Evolutionary conservation across 1,140 invertebrate species (phyloP).

Genomic region (Cylas formicarius): DNA sequence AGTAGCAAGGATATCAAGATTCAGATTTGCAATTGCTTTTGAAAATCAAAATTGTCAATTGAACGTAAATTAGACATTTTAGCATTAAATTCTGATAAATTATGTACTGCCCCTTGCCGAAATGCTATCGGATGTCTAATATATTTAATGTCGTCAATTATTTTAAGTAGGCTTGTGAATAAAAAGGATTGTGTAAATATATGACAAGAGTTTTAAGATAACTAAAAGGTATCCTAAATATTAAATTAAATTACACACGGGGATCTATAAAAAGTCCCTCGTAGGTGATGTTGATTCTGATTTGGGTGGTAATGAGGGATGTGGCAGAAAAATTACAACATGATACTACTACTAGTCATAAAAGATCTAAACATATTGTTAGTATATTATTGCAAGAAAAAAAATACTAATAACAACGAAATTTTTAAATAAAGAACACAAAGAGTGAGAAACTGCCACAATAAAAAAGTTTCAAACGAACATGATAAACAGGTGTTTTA

Average conservation of each 20-base stretch:
- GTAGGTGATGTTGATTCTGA: slow-evolving; percentile 22
- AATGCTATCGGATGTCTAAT: too few species aligned
- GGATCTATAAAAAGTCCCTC: slow-evolving; percentile 21
- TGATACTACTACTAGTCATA: too few species aligned
- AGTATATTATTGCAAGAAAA: too few species aligned
- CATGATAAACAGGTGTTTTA: too few species aligned
- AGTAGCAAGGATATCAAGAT: slow-evolving; percentile 23
- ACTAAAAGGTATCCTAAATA: slow-evolving; percentile 9
- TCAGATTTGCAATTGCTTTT: slow-evolving; percentile 41
- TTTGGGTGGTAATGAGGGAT: slow-evolving; percentile 12
- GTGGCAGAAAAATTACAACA: slow-evolving; percentile 23
- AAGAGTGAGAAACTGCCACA: too few species aligned
- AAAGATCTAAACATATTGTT: too few species aligned
- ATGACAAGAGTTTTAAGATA: slow-evolving; percentile 12
- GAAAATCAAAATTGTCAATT: slow-evolving; percentile 39
- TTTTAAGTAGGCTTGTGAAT: slow-evolving; percentile 31
- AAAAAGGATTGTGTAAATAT: slow-evolving; percentile 3
- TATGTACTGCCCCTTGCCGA: slow-evolving; percentile 28
- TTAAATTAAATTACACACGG: slow-evolving; percentile 18
- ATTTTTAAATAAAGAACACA: too few species aligned
- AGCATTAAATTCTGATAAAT: slow-evolving; percentile 25
- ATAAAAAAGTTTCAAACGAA: too few species aligned
- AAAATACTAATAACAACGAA: too few species aligned
- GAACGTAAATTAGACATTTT: slow-evolving; percentile 26
- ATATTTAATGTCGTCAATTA: slow-evolving; percentile 35